Conservation (phyloP, 2,797 vertebrate genomes). For the Aldrovandia affinis region DNA sequence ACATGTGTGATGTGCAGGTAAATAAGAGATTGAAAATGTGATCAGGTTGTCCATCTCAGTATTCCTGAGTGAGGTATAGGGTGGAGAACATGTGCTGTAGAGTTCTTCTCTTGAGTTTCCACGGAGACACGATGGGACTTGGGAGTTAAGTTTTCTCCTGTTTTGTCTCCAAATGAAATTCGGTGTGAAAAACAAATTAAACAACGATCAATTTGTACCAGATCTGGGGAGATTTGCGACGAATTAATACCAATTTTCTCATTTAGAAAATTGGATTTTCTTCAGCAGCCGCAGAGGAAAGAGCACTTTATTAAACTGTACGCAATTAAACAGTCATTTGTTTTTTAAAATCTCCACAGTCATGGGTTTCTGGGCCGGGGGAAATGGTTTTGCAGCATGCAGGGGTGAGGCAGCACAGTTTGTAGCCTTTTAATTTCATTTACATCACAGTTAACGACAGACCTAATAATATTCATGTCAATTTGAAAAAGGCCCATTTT, state of each 20-base stretch:
- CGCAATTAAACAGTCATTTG: slow-evolving; percentile 29
- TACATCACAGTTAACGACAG: no score
- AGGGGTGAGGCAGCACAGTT: not conserved
- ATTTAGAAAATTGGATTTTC: slow-evolving; percentile 42
- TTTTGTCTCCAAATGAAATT: not conserved
- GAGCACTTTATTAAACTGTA: slow-evolving; percentile 41
- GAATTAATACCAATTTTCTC: slow-evolving; percentile 22
- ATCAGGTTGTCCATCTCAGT: no score
- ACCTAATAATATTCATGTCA: no score
- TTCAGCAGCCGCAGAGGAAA: slow-evolving; percentile 17
- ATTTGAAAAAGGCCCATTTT: no score
- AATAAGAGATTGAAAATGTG: no score
- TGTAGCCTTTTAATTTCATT: no score
- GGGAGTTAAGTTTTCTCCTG: no score
- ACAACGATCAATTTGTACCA: slow-evolving; percentile 30
- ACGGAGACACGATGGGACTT: no score
- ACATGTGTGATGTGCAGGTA: no score
- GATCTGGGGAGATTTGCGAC: slow-evolving; percentile 33
- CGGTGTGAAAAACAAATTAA: slow-evolving; percentile 3
- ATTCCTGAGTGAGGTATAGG: no score
- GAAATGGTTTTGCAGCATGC: not conserved
- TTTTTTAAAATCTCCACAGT: slow-evolving; percentile 18
- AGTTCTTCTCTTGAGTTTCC: no score
- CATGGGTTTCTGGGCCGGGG: not conserved
- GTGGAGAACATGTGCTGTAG: no score